phyloP scores from a whole-genome alignment of 1,140 invertebrate species.

The Calliphora vicina region DNA sequence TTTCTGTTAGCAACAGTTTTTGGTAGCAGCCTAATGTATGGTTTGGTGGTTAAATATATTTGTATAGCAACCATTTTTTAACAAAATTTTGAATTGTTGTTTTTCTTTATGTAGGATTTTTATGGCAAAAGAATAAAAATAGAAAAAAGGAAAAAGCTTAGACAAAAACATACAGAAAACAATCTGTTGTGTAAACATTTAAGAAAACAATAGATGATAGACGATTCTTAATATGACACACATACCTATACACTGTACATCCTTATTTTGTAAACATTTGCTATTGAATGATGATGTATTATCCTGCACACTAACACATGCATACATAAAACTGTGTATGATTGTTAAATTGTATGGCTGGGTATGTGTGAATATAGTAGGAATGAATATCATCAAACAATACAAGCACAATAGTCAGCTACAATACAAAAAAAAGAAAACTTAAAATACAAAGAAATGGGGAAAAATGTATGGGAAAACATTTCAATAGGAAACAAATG shows the following conservation, averaged over 20 bases:
- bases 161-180: not conserved
- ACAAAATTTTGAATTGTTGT: no score
- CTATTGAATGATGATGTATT: slow-evolving; percentile 24
- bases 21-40: no score
- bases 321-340: not conserved
- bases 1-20: no score
- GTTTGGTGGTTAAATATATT: no score
- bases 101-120: no score
- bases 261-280: not conserved
- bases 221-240: not conserved
- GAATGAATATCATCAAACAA: slow-evolving; percentile 14
- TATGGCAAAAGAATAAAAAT: not conserved
- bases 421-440: not conserved
- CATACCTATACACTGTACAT: no score
- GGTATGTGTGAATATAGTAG: not conserved
- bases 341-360: not conserved
- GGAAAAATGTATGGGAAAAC: not conserved
- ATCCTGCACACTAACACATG: no score
- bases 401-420: not conserved
- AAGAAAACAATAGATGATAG: slow-evolving; percentile 1
- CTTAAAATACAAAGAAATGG: not conserved
- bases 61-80: no score
- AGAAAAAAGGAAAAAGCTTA: no score
- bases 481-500: not conserved
- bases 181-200: not conserved